Conservation (phyloP, 2,797 vertebrate species). For the Chelonia mydas region DNA sequence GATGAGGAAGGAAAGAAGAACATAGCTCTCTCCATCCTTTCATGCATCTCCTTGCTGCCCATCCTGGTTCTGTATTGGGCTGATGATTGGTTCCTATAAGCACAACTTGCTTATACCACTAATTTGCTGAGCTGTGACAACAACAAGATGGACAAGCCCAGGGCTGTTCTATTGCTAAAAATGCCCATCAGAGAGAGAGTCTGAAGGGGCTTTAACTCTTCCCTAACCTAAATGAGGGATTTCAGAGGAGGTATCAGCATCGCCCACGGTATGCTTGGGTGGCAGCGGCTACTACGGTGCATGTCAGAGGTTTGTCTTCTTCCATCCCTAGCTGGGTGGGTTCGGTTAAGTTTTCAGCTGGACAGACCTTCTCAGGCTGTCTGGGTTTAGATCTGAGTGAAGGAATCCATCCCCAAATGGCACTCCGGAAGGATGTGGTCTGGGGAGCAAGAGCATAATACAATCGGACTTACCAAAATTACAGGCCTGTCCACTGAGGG, state of each 20-base stretch:
- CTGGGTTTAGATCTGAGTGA: conserved; percentile 13
- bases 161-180: background rate
- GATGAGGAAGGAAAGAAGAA: background rate
- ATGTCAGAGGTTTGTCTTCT: background rate
- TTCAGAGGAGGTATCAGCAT: background rate
- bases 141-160: background rate
- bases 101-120: background rate
- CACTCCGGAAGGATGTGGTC: conserved; percentile 63
- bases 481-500: conserved; percentile 95
- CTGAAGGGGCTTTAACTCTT: background rate
- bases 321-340: conserved; percentile 2
- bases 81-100: background rate
- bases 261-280: background rate
- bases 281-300: background rate
- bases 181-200: background rate
- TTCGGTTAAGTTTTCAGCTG: background rate
- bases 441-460: conserved; percentile 45
- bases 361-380: background rate
- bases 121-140: background rate
- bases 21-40: rapidly evolving
- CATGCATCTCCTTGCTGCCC: background rate
- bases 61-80: background rate
- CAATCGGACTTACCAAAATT: conserved; percentile 92
- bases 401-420: conserved; percentile 45
- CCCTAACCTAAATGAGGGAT: background rate